Evolutionary conservation across 1,140 invertebrate species (phyloP).

Genomic region (Eciton burchellii): DNA sequence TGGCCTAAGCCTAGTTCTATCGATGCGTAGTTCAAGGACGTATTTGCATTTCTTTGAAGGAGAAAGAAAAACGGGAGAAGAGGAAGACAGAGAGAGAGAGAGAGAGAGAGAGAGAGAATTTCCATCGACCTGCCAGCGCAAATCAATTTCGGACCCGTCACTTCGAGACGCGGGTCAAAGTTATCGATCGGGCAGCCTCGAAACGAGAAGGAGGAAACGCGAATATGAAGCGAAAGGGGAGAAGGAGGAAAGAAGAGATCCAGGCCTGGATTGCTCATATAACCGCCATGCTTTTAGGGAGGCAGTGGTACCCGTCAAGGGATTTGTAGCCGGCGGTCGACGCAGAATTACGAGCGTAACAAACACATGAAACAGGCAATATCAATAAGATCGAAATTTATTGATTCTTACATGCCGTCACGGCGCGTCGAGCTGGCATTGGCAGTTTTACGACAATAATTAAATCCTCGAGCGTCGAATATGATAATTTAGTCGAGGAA

Average conservation of each 20-base stretch:
- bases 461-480: background rate
- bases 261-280: conserved; percentile 31
- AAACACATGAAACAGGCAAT: conserved; percentile 39
- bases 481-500: background rate
- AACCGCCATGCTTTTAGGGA: conserved; percentile 38
- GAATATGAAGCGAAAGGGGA: background rate
- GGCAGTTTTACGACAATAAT: conserved; percentile 16
- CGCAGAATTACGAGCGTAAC: conserved; percentile 29
- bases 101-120: conserved; percentile 6
- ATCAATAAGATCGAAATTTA: conserved; percentile 31
- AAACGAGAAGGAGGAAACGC: conserved; percentile 7
- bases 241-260: conserved; percentile 20
- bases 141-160: conserved; percentile 59
- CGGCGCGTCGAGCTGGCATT: background rate
- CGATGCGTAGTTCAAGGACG: conserved; percentile 50
- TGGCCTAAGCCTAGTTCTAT: conserved; percentile 43
- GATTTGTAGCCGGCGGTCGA: conserved; percentile 27
- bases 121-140: conserved; percentile 23
- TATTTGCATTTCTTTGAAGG: conserved; percentile 46
- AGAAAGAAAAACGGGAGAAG: no score
- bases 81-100: no score
- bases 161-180: conserved; percentile 27
- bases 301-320: conserved; percentile 28
- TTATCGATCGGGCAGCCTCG: conserved; percentile 52
- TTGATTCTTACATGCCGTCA: conserved; percentile 19